Evolutionary conservation across 2,797 vertebrate species (phyloP).

Genomic region (Spizella passerina): DNA sequence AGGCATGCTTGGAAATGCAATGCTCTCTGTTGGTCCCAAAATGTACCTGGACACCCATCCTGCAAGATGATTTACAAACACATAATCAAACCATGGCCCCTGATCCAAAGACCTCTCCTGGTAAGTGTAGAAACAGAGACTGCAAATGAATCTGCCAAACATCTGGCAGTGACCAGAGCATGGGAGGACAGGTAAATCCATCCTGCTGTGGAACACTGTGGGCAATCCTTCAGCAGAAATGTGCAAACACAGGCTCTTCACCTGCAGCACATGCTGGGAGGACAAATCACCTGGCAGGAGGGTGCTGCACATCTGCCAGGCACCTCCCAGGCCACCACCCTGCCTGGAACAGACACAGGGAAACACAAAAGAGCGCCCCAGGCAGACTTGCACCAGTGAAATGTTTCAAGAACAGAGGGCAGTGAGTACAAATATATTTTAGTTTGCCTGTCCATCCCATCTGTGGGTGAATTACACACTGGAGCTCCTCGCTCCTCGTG

Average conservation of each 20-base stretch:
- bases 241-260: not conserved
- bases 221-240: not conserved
- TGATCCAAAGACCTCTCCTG: not conserved
- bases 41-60: not conserved
- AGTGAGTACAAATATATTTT: not conserved
- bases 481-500: rapidly evolving
- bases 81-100: not conserved
- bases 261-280: not conserved
- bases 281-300: not conserved
- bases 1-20: not conserved
- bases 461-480: not conserved
- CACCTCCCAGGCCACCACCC: not conserved
- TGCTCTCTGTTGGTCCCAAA: not conserved
- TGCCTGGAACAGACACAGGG: not conserved
- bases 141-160: not conserved
- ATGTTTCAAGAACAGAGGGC: not conserved
- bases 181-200: not conserved
- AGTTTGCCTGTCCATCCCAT: not conserved
- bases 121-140: not conserved
- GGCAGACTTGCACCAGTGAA: not conserved
- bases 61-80: not conserved
- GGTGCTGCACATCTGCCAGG: rapidly evolving
- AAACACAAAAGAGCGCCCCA: rapidly evolving
- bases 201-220: not conserved
- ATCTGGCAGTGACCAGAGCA: not conserved